phyloP scores from a whole-genome alignment of 2,113 vertebrate species.

The Bucco capensis region DNA sequence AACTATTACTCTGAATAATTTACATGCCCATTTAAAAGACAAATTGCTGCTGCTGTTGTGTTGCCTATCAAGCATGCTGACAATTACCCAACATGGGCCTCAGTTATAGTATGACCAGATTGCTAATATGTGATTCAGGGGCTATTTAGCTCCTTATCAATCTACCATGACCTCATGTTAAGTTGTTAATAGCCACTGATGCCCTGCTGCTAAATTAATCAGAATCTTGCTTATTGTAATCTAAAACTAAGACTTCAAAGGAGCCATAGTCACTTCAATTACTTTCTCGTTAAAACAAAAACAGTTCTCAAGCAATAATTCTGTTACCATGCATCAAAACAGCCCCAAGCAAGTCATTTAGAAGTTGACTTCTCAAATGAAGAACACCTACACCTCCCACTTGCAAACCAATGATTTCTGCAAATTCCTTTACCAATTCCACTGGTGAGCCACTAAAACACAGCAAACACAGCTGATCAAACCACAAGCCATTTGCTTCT shows the following conservation, averaged over 20 bases:
- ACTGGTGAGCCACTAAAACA: not conserved
- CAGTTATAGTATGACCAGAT: constrained; percentile 6
- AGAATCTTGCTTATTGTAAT: constrained; percentile 51
- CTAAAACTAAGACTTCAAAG: constrained; percentile 45
- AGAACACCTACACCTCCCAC: not conserved
- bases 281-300: constrained; percentile 4
- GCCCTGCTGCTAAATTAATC: constrained; percentile 57
- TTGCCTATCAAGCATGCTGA: not conserved
- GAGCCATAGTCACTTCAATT: not conserved
- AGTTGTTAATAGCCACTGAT: constrained; percentile 34
- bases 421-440: not conserved
- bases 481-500: not conserved
- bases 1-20: constrained; percentile 17
- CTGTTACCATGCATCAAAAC: not conserved
- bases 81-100: not conserved
- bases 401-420: not conserved
- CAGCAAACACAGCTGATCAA: not conserved
- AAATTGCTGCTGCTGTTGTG: not conserved
- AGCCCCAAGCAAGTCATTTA: not conserved
- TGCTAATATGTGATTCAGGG: constrained; percentile 12
- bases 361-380: not conserved
- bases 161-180: constrained; percentile 4
- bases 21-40: constrained; percentile 17
- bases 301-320: not conserved
- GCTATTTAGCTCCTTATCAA: constrained; percentile 35